These are phyloP conservation scores for Pandion haliaetus DNA, from an alignment of 2,113 vertebrate species.

Conservation along the genomic window DNA sequence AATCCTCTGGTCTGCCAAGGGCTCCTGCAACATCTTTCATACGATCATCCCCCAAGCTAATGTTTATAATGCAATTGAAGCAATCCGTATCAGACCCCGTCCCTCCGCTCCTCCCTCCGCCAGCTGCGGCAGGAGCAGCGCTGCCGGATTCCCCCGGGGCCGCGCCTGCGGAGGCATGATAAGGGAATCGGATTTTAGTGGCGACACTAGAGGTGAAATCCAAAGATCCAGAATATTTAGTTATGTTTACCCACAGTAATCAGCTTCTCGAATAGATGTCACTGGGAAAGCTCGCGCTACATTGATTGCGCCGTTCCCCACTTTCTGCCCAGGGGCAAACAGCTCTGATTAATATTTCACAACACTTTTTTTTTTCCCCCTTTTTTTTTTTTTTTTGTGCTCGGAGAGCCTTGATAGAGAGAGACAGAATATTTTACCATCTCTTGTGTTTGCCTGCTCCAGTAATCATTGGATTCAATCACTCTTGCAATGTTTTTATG, in stretches of 20 bases:
- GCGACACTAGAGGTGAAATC: constrained; percentile 10
- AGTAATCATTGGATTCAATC: constrained; percentile 83
- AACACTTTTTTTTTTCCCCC: constrained; percentile 17
- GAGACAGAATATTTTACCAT: constrained; percentile 77
- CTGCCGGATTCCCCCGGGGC: constrained; percentile 55
- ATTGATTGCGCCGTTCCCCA: constrained; percentile 52
- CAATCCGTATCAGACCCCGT: constrained; percentile 56
- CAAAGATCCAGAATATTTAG: constrained; percentile 65
- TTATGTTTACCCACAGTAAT: constrained; percentile 74
- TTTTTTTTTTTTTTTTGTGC: neutral
- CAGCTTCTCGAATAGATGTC: constrained; percentile 70
- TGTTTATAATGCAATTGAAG: constrained; percentile 73
- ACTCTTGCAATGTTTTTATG: constrained; percentile 85
- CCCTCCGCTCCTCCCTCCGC: neutral
- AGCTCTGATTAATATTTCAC: constrained; percentile 84
- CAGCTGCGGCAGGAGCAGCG: constrained; percentile 54
- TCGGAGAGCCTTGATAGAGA: constrained; percentile 66
- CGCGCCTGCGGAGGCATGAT: constrained; percentile 79
- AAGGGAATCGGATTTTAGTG: constrained; percentile 71
- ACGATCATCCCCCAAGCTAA: constrained; percentile 57
- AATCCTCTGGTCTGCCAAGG: constrained; percentile 65
- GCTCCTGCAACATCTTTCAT: constrained; percentile 54
- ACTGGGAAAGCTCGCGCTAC: constrained; percentile 7
- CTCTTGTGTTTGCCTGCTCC: constrained; percentile 80
- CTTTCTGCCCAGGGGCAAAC: constrained; percentile 66